Evolutionary conservation across 2,888 invertebrate species (phyloP), one percentile per base, ranked within the genome.

Genomic region (Meteorus colon): DNA sequence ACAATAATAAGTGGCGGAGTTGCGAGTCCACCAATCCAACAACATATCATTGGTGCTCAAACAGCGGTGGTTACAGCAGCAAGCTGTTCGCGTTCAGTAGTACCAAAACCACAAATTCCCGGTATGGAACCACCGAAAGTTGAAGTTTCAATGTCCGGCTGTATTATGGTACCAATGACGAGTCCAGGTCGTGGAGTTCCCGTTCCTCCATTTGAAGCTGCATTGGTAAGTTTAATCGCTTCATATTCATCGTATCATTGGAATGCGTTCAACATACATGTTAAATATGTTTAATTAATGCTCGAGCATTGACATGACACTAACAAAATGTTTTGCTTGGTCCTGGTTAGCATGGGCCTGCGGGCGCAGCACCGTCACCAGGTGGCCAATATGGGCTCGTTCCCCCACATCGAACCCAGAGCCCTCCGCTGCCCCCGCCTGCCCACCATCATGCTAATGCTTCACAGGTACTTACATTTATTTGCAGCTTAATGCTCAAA

Each of bases 381-480:
- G 88, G 88, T 80, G 85, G 85, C 78, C 89, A 88, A 81, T 89
- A 88, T 78, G 88, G 89, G 84, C 88, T 89, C 80, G 89, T 86
- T 41, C 84, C 88, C 80, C 87, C 88, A 10, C 89, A 88, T 86
- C 87, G 89, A 79, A 82, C 92, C 85, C 93, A 95, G 91, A 95
- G 95, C 90, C 89, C 89, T 81, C 89, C 89, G 81, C 80, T 89
- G 84, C 96, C 95, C 86, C 96, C 96, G 87, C 96, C 96, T 88
- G 96, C 96, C 84, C 96, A 96, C 90, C 96, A 95, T 92, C 95
- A 90, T 82, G 88, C 88, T 85, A 88, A 89, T 81, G 85, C 89
- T 84, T 87, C 88, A 84, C 90, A 90, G 89, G 89, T 89, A 89
- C 83, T 85, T 84, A 83, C 81, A 78, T 73, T 77, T 76, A 76